Evolutionary conservation across 1,140 invertebrate genomes (phyloP), one percentile per base, ranked within the genome.

Genomic region (Oedothorax gibbosus): DNA sequence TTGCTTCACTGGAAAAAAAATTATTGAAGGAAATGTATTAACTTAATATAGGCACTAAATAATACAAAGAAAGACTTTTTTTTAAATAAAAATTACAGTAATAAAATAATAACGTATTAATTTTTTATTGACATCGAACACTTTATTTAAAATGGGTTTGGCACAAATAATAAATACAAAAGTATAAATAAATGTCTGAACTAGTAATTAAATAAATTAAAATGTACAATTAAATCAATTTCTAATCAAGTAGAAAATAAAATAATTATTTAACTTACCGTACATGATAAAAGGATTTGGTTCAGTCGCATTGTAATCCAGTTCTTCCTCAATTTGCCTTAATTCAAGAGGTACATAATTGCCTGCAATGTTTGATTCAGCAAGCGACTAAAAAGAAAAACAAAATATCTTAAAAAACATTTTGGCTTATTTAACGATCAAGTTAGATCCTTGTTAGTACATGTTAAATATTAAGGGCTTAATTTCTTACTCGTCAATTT

Each of bases 211-310:
- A 68, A 68, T 18, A 68, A 18, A 68, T 35, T 35, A 35, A 35
- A 68, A 68, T 12, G 65, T 10, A 8, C 12, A 49, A 49, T 10
- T 72, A 3, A 72, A 14, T 51, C 11, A 49, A 14, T 10, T 5
- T 72, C 20, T n/a, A 18, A 72, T 51, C 49, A 35, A 35, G 35
- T 71, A 49, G 12, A 71, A 14, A 20, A 21, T 75, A 56, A 75
- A 35, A n/a, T 18, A 57, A 75, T 20, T 56, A 75, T 75, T 75
- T 75, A 15, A 56, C 15, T 56, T 82, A 86, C 85, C 85, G 65
- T 77, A 86, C 76, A 68, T 82, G 35, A 86, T 86, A 64, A 86
- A 86, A 64, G 51, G 66, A 64, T 86, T 86, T 54, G 85, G 85
- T 75, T 82, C 78, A n/a, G 78, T 82, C 7, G 85, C 78, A 77